Evolutionary conservation across 2,888 invertebrate species (phyloP), one percentile per base, ranked within the genome.

Genomic region (Ennomos erosarius): DNA sequence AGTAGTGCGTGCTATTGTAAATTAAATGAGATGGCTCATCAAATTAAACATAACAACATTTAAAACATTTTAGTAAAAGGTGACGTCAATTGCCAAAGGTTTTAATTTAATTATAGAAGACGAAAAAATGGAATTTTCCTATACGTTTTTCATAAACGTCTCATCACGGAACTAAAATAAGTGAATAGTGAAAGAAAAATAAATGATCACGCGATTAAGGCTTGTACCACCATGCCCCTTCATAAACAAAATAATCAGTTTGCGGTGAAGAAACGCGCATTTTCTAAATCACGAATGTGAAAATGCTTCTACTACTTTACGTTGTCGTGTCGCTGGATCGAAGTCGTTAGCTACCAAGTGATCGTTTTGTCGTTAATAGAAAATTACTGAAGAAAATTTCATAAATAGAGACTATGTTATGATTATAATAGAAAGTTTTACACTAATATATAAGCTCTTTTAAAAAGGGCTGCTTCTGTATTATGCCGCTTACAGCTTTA

Each of bases 261-360:
- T 92, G 90, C 85, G 90, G 91, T 90, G 75, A 82, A 77, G 81
- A 76, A 80, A 79, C 79, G 78, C 79, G 76, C 72, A 77, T 85
- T 88, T 86, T 85, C 85, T 85, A 85, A 88, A 88, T 88, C 88
- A 88, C 86, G 85, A 88, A 87, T 84, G 81, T 84, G 87, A 84
- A 85, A 85, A 81, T 74, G 76, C 77, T 71, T 80, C 82, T 77
- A 75, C 73, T 71, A 76, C 74, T 71, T 76, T 78, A 75, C 59
- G 71, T 66, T 53, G 67, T 62, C 73, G 74, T 74, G 74, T 67
- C 70, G 67, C 67, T 66, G 67, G 26, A 26, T 26, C 26, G 13
- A 36, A 8, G 39, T 1, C 38, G 52, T 35, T 26, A 49, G 56
- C 51, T 70, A 69, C 74, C 73, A 77, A 73, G 69, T 71, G 69